Conservation (phyloP, 2,113 vertebrate species). For the Agapornis roseicollis region DNA sequence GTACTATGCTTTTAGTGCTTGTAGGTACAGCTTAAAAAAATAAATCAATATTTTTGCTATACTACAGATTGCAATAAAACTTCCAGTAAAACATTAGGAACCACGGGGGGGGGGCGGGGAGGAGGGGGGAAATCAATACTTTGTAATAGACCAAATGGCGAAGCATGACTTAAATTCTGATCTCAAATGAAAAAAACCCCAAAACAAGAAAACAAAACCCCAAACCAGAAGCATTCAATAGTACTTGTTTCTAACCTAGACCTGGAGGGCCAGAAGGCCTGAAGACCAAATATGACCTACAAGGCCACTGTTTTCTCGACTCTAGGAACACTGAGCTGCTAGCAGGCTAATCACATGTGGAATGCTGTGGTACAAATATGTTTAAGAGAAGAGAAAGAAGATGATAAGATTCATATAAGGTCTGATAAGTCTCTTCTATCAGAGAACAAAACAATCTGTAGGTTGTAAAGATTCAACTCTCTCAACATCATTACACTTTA, state of each 20-base stretch:
- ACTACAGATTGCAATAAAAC: background rate
- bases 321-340: background rate
- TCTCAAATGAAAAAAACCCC: background rate
- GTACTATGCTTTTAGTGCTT: background rate
- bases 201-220: background rate
- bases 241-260: background rate
- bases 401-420: background rate
- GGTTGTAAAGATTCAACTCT: background rate
- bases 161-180: background rate
- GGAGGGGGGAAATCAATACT: background rate
- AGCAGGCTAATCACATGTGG: background rate
- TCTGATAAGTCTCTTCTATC: background rate
- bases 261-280: background rate
- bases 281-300: background rate
- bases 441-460: background rate
- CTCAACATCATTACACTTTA: background rate
- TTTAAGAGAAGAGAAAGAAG: background rate
- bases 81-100: background rate
- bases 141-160: background rate
- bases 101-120: background rate
- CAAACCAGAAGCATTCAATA: background rate
- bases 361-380: background rate
- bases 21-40: background rate
- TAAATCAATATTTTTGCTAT: background rate
- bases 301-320: background rate